These are phyloP conservation scores for Lethrus apterus DNA, from an alignment of 1,140 invertebrate species.

Conservation along the genomic window DNA sequence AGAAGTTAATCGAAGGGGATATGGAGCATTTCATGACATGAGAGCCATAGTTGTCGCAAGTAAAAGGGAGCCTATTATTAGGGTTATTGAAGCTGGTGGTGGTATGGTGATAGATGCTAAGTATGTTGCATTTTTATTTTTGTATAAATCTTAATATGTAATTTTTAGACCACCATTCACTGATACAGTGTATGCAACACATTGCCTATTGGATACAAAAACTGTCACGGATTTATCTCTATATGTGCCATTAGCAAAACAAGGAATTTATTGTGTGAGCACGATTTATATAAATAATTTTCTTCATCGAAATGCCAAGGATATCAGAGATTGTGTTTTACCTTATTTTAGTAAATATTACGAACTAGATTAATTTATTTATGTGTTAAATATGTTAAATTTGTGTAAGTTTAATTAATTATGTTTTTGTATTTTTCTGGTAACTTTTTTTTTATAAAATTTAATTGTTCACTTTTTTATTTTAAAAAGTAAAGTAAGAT, in stretches of 20 bases:
- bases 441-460: too few relatives aligned
- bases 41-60: slow-evolving; percentile 61
- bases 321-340: slow-evolving; percentile 23
- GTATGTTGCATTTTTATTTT: slow-evolving; percentile 19
- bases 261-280: slow-evolving; percentile 35
- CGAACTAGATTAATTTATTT: too few relatives aligned
- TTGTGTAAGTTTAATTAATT: too few relatives aligned
- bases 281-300: slow-evolving; percentile 33
- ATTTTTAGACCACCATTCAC: slow-evolving; percentile 33
- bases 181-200: slow-evolving; percentile 31
- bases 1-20: slow-evolving; percentile 37
- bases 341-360: slow-evolving; percentile 22
- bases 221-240: slow-evolving; percentile 20
- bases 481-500: too few relatives aligned
- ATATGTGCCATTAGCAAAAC: slow-evolving; percentile 30
- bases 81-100: slow-evolving; percentile 65
- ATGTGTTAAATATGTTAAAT: too few relatives aligned
- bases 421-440: too few relatives aligned
- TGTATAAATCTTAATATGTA: not conserved
- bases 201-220: slow-evolving; percentile 33
- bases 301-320: slow-evolving; percentile 21
- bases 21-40: slow-evolving; percentile 61
- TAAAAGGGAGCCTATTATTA: slow-evolving; percentile 54
- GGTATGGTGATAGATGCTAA: slow-evolving; percentile 53
- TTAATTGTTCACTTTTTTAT: too few relatives aligned